Base-by-base conservation (phyloP, 2,888 invertebrate genomes). In the Nymphalis polychloros region DNA sequence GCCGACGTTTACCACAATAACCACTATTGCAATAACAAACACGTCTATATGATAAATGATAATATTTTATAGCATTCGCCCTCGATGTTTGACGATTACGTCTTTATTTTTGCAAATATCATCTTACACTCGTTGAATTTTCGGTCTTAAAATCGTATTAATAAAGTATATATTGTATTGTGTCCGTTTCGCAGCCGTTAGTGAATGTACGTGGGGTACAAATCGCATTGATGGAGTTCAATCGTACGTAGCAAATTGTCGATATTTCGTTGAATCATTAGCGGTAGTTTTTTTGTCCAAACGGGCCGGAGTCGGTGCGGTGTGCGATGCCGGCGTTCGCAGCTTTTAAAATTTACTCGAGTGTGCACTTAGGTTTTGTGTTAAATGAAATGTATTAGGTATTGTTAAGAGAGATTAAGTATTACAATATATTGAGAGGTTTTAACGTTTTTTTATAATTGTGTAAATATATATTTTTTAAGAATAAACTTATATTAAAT, bases 161-260 rank as follows among this genome's bases (percentile, higher is more conserved):
- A 69, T 77, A 73, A 67, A 76, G 70, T 66, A 20, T 53, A 69
- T 73, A 75, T 81, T 62, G n/a, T 3, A 20, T 71, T 68, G 35
- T 23, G 2, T n/a, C 41, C 50, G 23, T 62, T 23, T n/a, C 10
- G 41, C 59, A 74, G 76, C 82, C 80, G 83, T 82, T 84, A 79
- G 76, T 73, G 77, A 78, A 70, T 71, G 72, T 79, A 75, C 76
- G 78, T 84, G 79, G 90, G 90, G 90, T 85, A 81, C 73, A 84
- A 83, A 87, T 86, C 78, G 86, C 84, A 90, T 92, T 90, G 89
- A 90, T 81, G 82, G 75, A 86, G 90, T 82, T 90, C 89, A 92
- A 92, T 92, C 90, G 92, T 73, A 89, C 86, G 90, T 84, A 90
- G 85, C 89, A 89, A 92, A 92, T 92, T 89, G 90, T 88, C 90